These are phyloP conservation scores for Corythaeola cristata DNA, from an alignment of 2,113 vertebrate species.

Conservation along the genomic window DNA sequence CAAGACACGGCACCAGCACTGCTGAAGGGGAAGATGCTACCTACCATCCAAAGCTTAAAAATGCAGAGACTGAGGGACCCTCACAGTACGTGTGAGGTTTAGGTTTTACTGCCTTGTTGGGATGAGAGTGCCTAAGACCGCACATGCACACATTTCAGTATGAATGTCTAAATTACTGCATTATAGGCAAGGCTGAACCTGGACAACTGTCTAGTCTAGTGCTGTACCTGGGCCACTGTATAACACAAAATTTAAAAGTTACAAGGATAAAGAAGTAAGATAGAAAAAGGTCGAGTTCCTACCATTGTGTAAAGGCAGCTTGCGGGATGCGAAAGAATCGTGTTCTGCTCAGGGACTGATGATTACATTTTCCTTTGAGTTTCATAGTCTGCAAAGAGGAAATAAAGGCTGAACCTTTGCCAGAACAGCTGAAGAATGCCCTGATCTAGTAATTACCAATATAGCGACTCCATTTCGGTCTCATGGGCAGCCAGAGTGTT, in stretches of 20 bases:
- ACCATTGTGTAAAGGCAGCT: not conserved
- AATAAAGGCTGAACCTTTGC: not conserved
- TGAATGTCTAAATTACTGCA: not conserved
- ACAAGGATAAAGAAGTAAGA: not conserved
- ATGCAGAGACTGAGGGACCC: not conserved
- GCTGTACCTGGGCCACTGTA: not conserved
- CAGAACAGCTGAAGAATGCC: not conserved
- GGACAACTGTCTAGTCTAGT: not conserved
- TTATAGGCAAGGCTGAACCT: not conserved
- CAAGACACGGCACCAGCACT: accelerated
- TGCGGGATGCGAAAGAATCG: not conserved
- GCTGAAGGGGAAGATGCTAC: not conserved
- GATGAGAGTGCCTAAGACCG: not conserved
- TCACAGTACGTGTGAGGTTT: not conserved
- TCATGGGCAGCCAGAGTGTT: not conserved
- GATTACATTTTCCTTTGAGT: not conserved
- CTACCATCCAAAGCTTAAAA: not conserved
- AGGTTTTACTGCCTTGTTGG: not conserved
- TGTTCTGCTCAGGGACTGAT: not conserved
- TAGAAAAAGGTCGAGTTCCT: not conserved
- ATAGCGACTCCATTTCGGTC: not conserved
- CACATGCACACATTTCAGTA: not conserved
- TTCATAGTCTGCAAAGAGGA: not conserved
- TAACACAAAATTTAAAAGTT: not conserved
- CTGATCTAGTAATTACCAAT: not conserved